Base-by-base conservation (phyloP, 2,113 vertebrate genomes). In the Salvelinus fontinalis region DNA sequence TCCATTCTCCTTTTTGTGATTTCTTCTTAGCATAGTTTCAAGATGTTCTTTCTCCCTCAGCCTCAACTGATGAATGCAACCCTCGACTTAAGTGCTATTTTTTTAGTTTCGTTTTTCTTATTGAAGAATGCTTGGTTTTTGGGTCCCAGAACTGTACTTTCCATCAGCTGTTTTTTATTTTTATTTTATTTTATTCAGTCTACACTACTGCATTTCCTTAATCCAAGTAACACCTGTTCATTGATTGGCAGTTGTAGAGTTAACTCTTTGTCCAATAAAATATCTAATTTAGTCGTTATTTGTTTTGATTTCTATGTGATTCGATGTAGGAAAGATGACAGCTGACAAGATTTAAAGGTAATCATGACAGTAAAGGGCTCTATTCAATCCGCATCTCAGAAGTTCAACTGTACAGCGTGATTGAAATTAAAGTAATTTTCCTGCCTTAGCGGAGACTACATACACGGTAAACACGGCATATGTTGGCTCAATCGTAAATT, bases 241-340 rank as follows among this genome's bases (percentile, higher is more conserved):
- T 73, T 80, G 6, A 74, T 87, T 72, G 70, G 73, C 76, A 78
- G 31, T 57, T 29, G 39, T 44, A 79, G 49, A 74, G 48, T 65
- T 76, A 80, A 79, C 22, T 84, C 8, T 62, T 87, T 82, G 87
- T 84, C 74, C 49, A 88, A 87, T 88, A 84, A 90, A 77, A 78
- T 70, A 2, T 65, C 14, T 5, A 22, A 27, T 81, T 87, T 70
- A 54, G 85, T 76, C 14, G 26, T 65, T 29, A 5, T 4, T 9
- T 29, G 29, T 67, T 29, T 67, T 67, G 65, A 68, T 18, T 34
- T 5, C 31, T 29, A 34, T 22, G 67, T 34, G 27, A 16, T 67
- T 67, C 27, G 5, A 27, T 14, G 20, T 57, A n/a, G 18, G 16
- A 60, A 7, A 62, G 16, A 18, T 54, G 51, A 13, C 51, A 54